Evolutionary conservation across 2,888 invertebrate species (phyloP), one percentile per base, ranked within the genome.

Genomic region (Lepidocyrtoides sp.): DNA sequence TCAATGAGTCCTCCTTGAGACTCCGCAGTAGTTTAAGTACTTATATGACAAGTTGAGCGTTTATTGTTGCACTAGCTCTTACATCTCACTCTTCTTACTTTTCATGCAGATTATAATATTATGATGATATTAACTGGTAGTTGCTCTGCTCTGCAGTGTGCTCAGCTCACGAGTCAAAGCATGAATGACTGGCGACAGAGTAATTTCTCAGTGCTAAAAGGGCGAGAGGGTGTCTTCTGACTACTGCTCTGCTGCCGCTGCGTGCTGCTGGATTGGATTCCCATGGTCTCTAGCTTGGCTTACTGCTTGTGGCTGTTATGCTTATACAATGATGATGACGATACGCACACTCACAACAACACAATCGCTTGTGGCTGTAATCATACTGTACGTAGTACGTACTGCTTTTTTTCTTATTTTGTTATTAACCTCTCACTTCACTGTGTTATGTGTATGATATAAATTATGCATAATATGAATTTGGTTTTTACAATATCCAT

Each of bases 121-220:
- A n/a, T n/a, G n/a, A n/a, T n/a, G n/a, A n/a, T n/a, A n/a, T n/a
- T n/a, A n/a, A n/a, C n/a, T n/a, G 14, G 54, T 44, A 41, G 0
- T 10, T 82, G n/a, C 44, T 60, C 20, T n/a, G 60, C 82, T 82
- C 20, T 82, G 82, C 14, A 14, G 75, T 92, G 92, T 84, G 82
- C 89, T 89, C 91, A 51, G 88, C 88, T 91, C 92, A 87, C 88
- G 91, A 91, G 93, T 92, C 87, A 83, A 92, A 91, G 90, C 92
- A 91, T 93, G 93, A 94, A 94, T 94, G 93, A 94, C 92, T 92
- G 91, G 91, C 93, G 91, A 92, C 91, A 92, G 91, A 66, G 88
- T 93, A 93, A 92, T 93, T 93, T 92, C 92, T 92, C 93, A 91
- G 93, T 92, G 93, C 91, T 93, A 92, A 93, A 92, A 92, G 93